Evolutionary conservation across 2,797 vertebrate genomes (phyloP).

Genomic region (Adelosebastes latens): DNA sequence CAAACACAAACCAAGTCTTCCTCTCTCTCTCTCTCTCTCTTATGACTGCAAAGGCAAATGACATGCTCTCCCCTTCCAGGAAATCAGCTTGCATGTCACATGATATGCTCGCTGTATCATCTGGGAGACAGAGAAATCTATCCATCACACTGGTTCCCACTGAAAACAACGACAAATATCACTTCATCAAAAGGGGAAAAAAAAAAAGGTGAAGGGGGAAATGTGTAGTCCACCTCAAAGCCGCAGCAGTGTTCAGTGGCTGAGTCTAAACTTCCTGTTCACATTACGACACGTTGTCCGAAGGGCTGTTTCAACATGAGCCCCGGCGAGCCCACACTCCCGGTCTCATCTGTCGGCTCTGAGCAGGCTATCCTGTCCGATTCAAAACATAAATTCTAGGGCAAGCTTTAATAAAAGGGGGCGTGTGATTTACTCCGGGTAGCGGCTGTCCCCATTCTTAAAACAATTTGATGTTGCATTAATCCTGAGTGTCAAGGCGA

Average conservation of each 20-base stretch:
- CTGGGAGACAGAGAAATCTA: conserved; percentile 26
- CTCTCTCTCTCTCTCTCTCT: neutral
- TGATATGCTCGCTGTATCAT: conserved; percentile 29
- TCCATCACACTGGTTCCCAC: conserved; percentile 45
- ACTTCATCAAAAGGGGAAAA: neutral
- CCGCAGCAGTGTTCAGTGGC: conserved; percentile 47
- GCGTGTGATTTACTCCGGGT: conserved; percentile 73
- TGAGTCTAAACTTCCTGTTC: conserved; percentile 69
- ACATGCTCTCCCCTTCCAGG: conserved; percentile 35
- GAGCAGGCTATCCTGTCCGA: conserved; percentile 42
- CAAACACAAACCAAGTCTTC: conserved; percentile 46
- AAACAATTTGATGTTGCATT: conserved; percentile 81
- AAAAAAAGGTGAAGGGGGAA: conserved; percentile 22
- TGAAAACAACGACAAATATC: conserved; percentile 45
- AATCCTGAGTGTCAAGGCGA: conserved; percentile 74
- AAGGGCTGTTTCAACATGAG: conserved; percentile 48
- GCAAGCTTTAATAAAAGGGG: conserved; percentile 79
- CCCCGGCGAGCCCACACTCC: conserved; percentile 40
- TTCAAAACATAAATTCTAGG: conserved; percentile 69
- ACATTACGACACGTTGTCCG: conserved; percentile 63
- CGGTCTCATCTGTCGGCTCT: conserved; percentile 57
- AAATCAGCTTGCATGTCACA: conserved; percentile 32
- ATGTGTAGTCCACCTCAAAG: conserved; percentile 41
- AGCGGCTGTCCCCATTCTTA: conserved; percentile 73
- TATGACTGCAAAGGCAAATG: conserved; percentile 16